phyloP scores from a whole-genome alignment of 64 coral and sea anemone genomes.

The Dendronephthya gigantea region DNA sequence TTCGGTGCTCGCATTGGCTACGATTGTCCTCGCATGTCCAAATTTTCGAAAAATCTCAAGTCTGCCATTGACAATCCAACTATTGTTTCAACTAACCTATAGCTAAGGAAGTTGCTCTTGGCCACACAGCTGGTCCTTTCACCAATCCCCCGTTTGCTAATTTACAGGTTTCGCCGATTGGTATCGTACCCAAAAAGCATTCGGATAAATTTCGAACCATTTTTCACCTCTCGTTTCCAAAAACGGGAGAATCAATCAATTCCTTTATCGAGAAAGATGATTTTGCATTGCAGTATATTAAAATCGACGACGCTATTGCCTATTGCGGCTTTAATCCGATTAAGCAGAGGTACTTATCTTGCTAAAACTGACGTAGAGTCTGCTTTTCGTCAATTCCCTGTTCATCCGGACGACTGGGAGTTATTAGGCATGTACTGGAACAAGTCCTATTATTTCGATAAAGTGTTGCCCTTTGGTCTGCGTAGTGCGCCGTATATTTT shows the following conservation, averaged over 20 bases:
- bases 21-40: too few species aligned
- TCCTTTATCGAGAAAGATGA: background rate
- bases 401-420: slow-evolving; percentile 13
- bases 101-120: too few species aligned
- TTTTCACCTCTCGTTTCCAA: background rate
- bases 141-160: too few species aligned
- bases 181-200: too few species aligned
- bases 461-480: too few species aligned
- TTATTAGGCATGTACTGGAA: slow-evolving; percentile 1
- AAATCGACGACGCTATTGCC: background rate
- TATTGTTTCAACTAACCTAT: too few species aligned
- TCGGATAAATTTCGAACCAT: background rate
- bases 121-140: too few species aligned
- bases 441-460: background rate
- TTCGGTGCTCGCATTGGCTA: too few species aligned
- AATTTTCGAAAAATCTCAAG: too few species aligned
- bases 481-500: too few species aligned
- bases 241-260: background rate
- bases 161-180: too few species aligned
- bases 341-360: background rate
- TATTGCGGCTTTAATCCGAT: background rate
- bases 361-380: background rate
- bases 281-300: background rate
- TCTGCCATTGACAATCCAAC: too few species aligned
- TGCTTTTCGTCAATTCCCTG: background rate